Percentiles rank a stretch among this genome's conserved stretches.
phyloP scores from a whole-genome alignment of 53 echinoderm and acorn worm species.

The Actinopyga echinites region DNA sequence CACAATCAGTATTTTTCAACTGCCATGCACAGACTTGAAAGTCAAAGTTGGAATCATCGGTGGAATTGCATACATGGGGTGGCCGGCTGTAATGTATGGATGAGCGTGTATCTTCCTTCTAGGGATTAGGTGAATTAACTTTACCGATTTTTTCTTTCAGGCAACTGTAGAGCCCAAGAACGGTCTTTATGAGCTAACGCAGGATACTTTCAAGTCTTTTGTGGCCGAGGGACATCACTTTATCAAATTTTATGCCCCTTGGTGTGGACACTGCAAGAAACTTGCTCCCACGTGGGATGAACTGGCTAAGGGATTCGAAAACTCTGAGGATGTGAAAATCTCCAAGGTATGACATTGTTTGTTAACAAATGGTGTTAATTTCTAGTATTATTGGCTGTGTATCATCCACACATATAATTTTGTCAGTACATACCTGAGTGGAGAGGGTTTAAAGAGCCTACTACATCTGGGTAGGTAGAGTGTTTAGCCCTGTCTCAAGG shows the following conservation, averaged over 20 bases:
- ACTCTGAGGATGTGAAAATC: slow-evolving; percentile 58
- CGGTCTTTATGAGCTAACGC: slow-evolving; percentile 74
- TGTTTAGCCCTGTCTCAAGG: not conserved
- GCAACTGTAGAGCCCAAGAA: slow-evolving; percentile 56
- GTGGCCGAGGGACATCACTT: slow-evolving; percentile 61
- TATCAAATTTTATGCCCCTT: slow-evolving; percentile 75
- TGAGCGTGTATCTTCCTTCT: not conserved
- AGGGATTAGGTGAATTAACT: not conserved
- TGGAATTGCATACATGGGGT: too few species aligned
- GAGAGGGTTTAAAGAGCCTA: too few species aligned
- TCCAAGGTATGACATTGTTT: slow-evolving; percentile 46
- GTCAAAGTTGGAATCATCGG: too few species aligned
- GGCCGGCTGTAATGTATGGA: too few species aligned
- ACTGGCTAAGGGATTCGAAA: slow-evolving; percentile 62
- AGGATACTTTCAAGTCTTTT: slow-evolving; percentile 58
- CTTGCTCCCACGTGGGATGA: slow-evolving; percentile 65
- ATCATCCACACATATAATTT: too few species aligned
- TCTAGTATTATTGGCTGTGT: too few species aligned
- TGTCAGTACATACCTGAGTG: too few species aligned
- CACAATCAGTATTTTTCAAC: too few species aligned
- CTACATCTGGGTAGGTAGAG: too few species aligned
- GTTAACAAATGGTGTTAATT: too few species aligned
- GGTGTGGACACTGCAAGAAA: slow-evolving; percentile 79
- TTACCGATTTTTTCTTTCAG: not conserved
- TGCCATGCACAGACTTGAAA: too few species aligned